Conservation (phyloP, 2,797 vertebrate genomes). For the Tamandua tetradactyla region DNA sequence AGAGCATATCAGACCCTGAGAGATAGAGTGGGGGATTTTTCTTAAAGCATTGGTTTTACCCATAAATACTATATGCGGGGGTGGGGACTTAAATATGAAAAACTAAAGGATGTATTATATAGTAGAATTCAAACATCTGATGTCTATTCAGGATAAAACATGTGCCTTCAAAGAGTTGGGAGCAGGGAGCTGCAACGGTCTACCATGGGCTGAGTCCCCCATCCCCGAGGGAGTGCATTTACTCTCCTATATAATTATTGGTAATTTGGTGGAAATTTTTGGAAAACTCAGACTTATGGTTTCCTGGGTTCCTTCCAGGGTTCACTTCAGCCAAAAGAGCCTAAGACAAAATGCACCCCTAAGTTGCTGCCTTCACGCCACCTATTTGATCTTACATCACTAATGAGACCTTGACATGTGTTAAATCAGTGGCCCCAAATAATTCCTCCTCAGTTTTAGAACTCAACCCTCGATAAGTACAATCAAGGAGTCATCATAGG, state of each 20-base stretch:
- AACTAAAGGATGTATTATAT: background rate
- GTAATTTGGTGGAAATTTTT: constrained; percentile 36
- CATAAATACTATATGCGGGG: background rate
- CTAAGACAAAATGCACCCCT: background rate
- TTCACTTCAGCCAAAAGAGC: background rate
- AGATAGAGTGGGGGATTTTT: constrained; percentile 5
- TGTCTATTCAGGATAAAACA: background rate
- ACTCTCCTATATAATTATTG: constrained; percentile 27
- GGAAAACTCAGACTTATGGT: background rate
- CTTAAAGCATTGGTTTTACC: background rate
- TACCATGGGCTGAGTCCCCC: background rate
- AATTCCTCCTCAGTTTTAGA: constrained; percentile 1
- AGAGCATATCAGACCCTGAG: too few relatives aligned
- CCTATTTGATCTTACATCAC: background rate
- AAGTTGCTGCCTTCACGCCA: background rate
- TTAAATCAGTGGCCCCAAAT: background rate
- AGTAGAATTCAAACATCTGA: background rate
- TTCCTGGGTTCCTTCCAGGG: background rate
- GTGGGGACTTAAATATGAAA: constrained; percentile 33
- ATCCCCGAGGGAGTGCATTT: background rate
- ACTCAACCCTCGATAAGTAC: background rate
- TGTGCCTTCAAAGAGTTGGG: background rate
- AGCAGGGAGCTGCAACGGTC: background rate
- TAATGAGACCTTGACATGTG: background rate
- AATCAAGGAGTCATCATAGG: background rate